Percentiles rank a stretch among this genome's conserved stretches.
Conservation (phyloP, 1,140 invertebrate species). For the Subanguina moxae region DNA sequence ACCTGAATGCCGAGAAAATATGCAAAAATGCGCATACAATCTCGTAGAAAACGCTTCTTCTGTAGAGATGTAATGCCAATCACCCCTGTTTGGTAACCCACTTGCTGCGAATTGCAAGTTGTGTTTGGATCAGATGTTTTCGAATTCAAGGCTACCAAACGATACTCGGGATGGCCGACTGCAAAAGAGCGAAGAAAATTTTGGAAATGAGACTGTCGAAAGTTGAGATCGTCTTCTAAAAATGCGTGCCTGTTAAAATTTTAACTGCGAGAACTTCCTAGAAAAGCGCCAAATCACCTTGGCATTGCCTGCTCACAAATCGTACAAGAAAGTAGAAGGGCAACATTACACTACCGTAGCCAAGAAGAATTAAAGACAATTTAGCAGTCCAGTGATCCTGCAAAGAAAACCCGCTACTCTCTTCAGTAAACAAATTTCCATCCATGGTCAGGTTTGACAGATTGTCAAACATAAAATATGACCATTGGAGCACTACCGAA, state of each 20-base stretch:
- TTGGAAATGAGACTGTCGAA: slow-evolving; percentile 15
- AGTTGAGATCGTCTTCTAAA: slow-evolving; percentile 26
- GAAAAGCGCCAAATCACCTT: slow-evolving; percentile 21
- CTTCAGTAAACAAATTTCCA: too few species aligned
- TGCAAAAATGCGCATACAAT: slow-evolving; percentile 39
- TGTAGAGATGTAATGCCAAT: background rate
- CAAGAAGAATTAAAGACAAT: slow-evolving; percentile 42
- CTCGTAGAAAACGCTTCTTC: slow-evolving; percentile 26
- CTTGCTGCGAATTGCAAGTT: background rate
- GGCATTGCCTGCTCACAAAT: slow-evolving; percentile 28
- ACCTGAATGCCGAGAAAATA: slow-evolving; percentile 50
- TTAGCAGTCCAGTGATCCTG: slow-evolving; percentile 47
- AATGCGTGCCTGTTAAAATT: background rate
- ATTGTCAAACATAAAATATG: too few species aligned
- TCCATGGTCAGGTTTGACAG: too few species aligned
- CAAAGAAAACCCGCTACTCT: background rate
- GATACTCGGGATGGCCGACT: slow-evolving; percentile 47
- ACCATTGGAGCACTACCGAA: too few species aligned
- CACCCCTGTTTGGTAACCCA: background rate
- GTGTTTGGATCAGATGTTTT: slow-evolving; percentile 1
- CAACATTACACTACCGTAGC: slow-evolving; percentile 43
- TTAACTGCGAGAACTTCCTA: too few species aligned
- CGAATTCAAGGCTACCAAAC: slow-evolving; percentile 15
- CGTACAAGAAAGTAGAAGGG: slow-evolving; percentile 37
- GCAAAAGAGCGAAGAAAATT: slow-evolving; percentile 39